Percentiles rank a stretch among this genome's conserved stretches.
phyloP scores from a whole-genome alignment of 2,888 invertebrate genomes.

The Drosophila flavopinicola region DNA sequence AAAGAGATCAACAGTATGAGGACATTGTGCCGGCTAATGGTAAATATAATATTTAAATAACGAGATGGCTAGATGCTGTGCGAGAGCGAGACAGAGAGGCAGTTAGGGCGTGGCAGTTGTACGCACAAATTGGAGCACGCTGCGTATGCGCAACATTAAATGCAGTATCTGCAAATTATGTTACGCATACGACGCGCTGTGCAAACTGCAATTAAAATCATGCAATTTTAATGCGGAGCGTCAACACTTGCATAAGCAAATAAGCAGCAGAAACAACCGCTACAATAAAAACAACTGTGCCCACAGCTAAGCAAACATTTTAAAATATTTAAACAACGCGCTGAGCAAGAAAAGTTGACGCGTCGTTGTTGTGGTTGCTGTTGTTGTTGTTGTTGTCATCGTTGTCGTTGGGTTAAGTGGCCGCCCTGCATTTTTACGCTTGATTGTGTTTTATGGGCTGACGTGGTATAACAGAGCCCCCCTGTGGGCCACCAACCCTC shows the following conservation, averaged over 20 bases:
- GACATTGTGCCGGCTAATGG: slow-evolving; percentile 32
- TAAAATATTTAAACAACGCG: slow-evolving; percentile 74
- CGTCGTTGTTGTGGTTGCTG: too few species aligned
- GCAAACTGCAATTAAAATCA: slow-evolving; percentile 81
- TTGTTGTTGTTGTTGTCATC: slow-evolving; percentile 31
- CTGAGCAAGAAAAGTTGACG: slow-evolving; percentile 53
- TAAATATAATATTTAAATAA: slow-evolving; percentile 59
- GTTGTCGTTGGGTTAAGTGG: slow-evolving; percentile 68
- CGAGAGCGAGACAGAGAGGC: not conserved
- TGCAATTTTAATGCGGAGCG: slow-evolving; percentile 77
- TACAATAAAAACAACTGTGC: slow-evolving; percentile 17
- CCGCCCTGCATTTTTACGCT: slow-evolving; percentile 74
- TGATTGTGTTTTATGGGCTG: slow-evolving; percentile 77
- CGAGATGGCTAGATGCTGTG: not conserved
- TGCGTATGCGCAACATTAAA: slow-evolving; percentile 72
- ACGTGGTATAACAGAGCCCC: slow-evolving; percentile 32
- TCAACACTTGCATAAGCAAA: slow-evolving; percentile 76
- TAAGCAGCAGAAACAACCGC: slow-evolving; percentile 47
- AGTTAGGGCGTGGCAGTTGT: slow-evolving; percentile 26
- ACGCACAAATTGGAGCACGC: slow-evolving; percentile 14
- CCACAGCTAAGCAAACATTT: slow-evolving; percentile 77
- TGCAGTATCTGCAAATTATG: slow-evolving; percentile 59
- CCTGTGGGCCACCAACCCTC: not conserved
- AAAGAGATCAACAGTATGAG: slow-evolving; percentile 11
- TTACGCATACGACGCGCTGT: slow-evolving; percentile 49